A percentile compares a stretch with the other conserved stretches of the same genome.
These are phyloP conservation scores for Semnornis frantzii DNA, from an alignment of 2,113 vertebrate genomes.

Conservation along the genomic window DNA sequence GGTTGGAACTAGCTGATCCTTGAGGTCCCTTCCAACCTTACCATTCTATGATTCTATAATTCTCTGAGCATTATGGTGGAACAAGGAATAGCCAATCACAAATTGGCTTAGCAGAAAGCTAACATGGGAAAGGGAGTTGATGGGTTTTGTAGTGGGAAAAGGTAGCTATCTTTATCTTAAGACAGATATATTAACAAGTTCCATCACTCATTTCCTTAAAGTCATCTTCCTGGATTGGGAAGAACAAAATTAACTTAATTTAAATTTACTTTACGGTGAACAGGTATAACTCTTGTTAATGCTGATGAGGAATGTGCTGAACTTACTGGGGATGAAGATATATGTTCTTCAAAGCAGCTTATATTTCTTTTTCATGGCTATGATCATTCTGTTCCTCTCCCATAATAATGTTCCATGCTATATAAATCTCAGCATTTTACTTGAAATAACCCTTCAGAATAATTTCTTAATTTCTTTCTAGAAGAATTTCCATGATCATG, in stretches of 20 bases:
- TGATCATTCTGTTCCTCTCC: slow-evolving; percentile 1
- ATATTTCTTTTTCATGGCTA: slow-evolving; percentile 53
- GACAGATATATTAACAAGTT: not conserved
- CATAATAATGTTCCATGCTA: not conserved
- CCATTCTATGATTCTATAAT: not conserved
- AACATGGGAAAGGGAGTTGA: not conserved
- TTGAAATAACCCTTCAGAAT: not conserved
- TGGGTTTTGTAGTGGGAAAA: not conserved
- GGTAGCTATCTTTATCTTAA: not conserved
- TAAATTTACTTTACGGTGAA: slow-evolving; percentile 5
- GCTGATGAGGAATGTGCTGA: slow-evolving; percentile 40
- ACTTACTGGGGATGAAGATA: slow-evolving; percentile 11
- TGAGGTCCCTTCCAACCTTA: too few species aligned
- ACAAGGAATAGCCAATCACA: not conserved
- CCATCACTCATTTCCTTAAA: not conserved
- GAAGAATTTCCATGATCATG: not conserved
- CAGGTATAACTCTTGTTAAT: slow-evolving; percentile 6
- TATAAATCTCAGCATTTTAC: slow-evolving; percentile 19
- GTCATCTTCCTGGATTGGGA: not conserved
- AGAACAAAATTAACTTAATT: slow-evolving; percentile 17
- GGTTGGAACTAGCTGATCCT: too few species aligned
- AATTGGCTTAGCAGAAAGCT: not conserved
- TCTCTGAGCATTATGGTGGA: not conserved
- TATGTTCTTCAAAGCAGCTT: slow-evolving; percentile 37
- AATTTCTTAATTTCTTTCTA: not conserved